Evolutionary conservation across 2,113 vertebrate genomes (phyloP), one percentile per base, ranked within the genome.

Genomic region (Salvator merianae): DNA sequence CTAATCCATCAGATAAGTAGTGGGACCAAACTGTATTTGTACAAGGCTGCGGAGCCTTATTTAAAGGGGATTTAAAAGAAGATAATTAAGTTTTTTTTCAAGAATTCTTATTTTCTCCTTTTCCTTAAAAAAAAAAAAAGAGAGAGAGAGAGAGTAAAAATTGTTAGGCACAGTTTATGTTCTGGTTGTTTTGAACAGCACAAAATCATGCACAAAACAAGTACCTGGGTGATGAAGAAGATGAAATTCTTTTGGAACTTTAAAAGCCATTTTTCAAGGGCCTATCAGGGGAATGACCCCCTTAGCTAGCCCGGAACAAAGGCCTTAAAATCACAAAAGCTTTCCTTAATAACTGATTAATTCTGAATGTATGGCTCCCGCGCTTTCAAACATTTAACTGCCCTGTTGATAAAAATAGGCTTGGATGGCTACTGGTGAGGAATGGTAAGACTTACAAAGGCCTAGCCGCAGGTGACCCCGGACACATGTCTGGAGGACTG

Each of bases 51-150:
- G 80, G 84, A 86, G 75, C 87, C 84, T 86, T 89, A 92, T 92
- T 93, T 93, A 87, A 90, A 93, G 90, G 88, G 89, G 88, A 91
- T 94, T 93, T 93, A 77, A 92, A 90, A 88, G 83, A 34, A 81
- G 86, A 59, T 92, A 94, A 90, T 92, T 89, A 85, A 70, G 53
- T 79, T 89, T 89, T 86, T 53, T 93, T 92, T 92, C 87, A 86
- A 77, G 73, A 90, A 63, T 73, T 87, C 88, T 85, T 88, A 85
- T 82, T 88, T 88, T 38, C 30, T 4, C 6, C 20, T 38, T 26
- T 81, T 83, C 36, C 38, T 14, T 85, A 83, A 88, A 40, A 77
- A n/a, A 69, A n/a, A n/a, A n/a, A n/a, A n/a, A n/a, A n/a, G n/a
- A n/a, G n/a, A n/a, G n/a, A n/a, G n/a, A n/a, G n/a, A n/a, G n/a